Conservation (phyloP, 2,888 invertebrate genomes). For the Biston betularia region DNA sequence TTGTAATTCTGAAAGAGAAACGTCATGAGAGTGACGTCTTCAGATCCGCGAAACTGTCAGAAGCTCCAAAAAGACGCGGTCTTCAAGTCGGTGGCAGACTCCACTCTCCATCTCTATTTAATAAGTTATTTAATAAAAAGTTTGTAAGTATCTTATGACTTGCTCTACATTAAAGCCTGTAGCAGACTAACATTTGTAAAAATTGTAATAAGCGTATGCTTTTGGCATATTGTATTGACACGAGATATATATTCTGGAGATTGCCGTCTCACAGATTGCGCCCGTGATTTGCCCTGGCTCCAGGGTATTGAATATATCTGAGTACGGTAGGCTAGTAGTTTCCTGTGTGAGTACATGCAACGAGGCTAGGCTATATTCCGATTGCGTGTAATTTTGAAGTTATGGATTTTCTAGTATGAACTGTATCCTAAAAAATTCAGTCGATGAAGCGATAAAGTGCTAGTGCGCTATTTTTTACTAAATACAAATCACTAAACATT, state of each 20-base stretch:
- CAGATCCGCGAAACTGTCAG: no score
- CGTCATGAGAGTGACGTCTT: no score
- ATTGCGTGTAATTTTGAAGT: conserved; percentile 16
- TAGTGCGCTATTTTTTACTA: no score
- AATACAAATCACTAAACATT: no score
- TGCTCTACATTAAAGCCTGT: conserved; percentile 58
- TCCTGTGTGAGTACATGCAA: conserved; percentile 46
- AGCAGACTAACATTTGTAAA: conserved; percentile 82
- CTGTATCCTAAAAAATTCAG: no score
- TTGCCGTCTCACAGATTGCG: conserved; percentile 71
- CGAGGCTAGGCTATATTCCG: conserved; percentile 23
- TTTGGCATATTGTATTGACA: conserved; percentile 85
- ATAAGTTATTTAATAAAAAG: background rate
- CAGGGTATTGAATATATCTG: conserved; percentile 11
- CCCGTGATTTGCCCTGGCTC: conserved; percentile 54
- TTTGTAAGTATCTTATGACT: conserved; percentile 35
- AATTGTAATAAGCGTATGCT: conserved; percentile 81
- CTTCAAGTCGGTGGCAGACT: background rate
- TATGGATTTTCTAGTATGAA: background rate
- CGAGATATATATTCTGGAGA: conserved; percentile 82
- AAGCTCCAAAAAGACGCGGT: no score
- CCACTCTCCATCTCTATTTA: no score
- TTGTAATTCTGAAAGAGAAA: no score
- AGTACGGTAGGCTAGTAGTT: conserved; percentile 54
- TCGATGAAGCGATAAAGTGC: no score